A percentile compares a stretch with the other conserved stretches of the same genome.
These are phyloP conservation scores for Petrocephalus zakoni DNA, from an alignment of 2,113 vertebrate species.

Conservation along the genomic window DNA sequence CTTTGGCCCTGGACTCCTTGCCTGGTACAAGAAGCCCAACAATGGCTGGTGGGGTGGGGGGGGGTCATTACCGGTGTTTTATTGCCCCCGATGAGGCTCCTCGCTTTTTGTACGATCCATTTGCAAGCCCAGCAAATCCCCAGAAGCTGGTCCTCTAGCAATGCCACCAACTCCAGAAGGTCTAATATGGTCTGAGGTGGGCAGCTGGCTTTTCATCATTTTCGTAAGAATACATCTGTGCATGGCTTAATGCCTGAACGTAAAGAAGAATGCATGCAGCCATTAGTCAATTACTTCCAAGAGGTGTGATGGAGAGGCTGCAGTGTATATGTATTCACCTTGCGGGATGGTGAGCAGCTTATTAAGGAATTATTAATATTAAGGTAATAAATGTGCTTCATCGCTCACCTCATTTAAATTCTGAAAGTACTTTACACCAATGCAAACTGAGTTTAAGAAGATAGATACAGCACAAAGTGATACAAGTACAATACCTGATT, in stretches of 20 bases:
- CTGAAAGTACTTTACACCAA: background rate
- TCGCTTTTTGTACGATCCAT: background rate
- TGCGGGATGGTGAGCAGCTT: background rate
- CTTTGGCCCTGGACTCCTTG: background rate
- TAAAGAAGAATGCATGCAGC: no score
- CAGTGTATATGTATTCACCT: background rate
- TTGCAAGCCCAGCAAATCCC: background rate
- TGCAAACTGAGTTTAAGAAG: no score
- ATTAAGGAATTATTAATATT: background rate
- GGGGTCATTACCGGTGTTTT: background rate
- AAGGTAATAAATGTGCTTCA: background rate
- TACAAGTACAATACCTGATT: no score
- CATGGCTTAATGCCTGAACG: background rate
- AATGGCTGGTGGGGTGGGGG: no score
- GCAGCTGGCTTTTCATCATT: background rate
- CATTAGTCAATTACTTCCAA: background rate
- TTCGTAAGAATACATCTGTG: background rate
- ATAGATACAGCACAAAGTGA: no score
- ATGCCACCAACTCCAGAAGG: no score
- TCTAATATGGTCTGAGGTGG: background rate
- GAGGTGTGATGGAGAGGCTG: background rate
- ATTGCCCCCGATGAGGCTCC: background rate
- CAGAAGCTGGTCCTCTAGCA: no score
- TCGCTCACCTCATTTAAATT: background rate
- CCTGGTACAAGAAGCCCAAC: background rate